Evolutionary conservation across 35 echinoderm and acorn worm genomes (phyloP).

Genomic region (Chiridota heheva): DNA sequence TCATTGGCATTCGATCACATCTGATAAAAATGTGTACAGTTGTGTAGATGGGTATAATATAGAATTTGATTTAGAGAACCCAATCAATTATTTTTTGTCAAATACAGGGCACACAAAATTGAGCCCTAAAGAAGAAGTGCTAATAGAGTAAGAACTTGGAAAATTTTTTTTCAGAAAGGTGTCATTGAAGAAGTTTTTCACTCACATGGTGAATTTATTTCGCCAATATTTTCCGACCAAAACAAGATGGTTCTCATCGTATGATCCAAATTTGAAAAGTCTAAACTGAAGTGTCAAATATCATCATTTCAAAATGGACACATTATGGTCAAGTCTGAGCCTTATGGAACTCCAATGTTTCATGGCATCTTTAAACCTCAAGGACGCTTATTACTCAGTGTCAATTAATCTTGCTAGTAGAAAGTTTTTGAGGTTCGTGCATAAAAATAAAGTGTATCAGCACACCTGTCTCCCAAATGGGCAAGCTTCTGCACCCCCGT

Average conservation of each 20-base stretch:
- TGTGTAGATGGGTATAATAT: conserved; percentile 4
- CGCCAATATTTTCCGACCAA: conserved; percentile 28
- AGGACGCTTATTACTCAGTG: conserved; percentile 31
- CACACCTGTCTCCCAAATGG: conserved; percentile 45
- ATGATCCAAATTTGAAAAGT: not conserved
- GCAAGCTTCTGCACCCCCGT: conserved; percentile 19
- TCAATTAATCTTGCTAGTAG: not conserved
- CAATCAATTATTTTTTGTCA: not conserved
- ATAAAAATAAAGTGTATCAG: not conserved
- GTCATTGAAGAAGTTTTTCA: not conserved
- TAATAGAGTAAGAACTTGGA: conserved; percentile 13
- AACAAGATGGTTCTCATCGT: not conserved
- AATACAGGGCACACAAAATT: not conserved
- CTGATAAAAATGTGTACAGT: conserved; percentile 34
- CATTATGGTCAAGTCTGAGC: not conserved
- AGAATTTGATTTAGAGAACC: conserved; percentile 10
- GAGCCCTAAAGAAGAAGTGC: not conserved
- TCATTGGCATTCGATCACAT: conserved; percentile 23
- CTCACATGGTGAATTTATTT: conserved; percentile 9
- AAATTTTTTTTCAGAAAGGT: not conserved
- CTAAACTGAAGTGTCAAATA: conserved; percentile 10
- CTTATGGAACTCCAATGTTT: conserved; percentile 9
- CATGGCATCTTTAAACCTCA: conserved; percentile 28
- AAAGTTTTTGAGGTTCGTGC: conserved; percentile 9
- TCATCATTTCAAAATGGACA: conserved; percentile 41